Conservation (phyloP, 2,888 invertebrate species). For the Dynastes grantii region DNA sequence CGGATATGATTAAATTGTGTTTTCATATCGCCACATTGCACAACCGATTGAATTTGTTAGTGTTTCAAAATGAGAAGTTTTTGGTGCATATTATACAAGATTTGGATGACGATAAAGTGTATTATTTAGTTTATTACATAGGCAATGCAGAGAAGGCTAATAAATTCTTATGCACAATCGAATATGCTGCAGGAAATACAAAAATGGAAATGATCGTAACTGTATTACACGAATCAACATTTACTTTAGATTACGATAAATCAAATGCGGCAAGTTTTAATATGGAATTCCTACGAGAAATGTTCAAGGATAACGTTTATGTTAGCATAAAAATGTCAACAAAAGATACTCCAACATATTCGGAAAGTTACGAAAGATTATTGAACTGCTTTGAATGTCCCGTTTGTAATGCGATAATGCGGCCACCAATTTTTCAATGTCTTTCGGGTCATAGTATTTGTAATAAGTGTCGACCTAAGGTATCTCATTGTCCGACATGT, state of each 20-base stretch:
- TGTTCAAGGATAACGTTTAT: slow-evolving; percentile 49
- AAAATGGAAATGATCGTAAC: slow-evolving; percentile 61
- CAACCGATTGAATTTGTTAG: slow-evolving; percentile 60
- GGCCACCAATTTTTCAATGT: slow-evolving; percentile 66
- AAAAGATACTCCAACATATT: neutral
- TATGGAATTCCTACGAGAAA: slow-evolving; percentile 61
- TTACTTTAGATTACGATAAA: slow-evolving; percentile 49
- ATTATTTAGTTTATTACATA: slow-evolving; percentile 62
- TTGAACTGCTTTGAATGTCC: slow-evolving; percentile 65
- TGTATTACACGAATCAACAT: slow-evolving; percentile 51
- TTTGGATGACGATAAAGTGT: slow-evolving; percentile 58
- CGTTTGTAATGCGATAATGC: slow-evolving; percentile 65
- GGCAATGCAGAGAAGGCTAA: slow-evolving; percentile 58
- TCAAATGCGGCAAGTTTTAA: slow-evolving; percentile 57
- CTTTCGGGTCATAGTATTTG: slow-evolving; percentile 65
- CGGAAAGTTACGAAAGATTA: slow-evolving; percentile 58
- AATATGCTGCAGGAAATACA: slow-evolving; percentile 60
- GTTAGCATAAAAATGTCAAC: slow-evolving; percentile 49
- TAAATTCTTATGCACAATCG: slow-evolving; percentile 62
- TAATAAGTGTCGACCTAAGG: slow-evolving; percentile 62
- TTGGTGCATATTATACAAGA: slow-evolving; percentile 61
- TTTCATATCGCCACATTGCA: slow-evolving; percentile 58
- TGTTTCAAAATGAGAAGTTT: slow-evolving; percentile 60
- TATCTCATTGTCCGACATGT: slow-evolving; percentile 65
- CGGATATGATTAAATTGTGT: slow-evolving; percentile 61